Conservation (phyloP, 2,888 invertebrate species). For the Tachina lurida region DNA sequence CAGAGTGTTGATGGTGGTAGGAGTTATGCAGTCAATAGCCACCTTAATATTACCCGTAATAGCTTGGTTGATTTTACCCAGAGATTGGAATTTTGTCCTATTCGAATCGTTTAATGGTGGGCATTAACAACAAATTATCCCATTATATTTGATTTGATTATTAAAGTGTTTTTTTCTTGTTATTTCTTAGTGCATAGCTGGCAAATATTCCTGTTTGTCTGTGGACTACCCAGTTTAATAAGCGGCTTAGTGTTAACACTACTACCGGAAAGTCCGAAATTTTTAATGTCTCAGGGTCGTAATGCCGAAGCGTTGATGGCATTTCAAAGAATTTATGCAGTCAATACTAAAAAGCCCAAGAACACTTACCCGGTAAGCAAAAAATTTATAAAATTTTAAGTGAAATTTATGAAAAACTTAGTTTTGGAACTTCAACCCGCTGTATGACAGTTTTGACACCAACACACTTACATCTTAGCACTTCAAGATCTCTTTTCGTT, state of each 20-base stretch:
- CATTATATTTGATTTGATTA: too few relatives aligned
- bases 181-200: conserved; percentile 77
- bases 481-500: too few relatives aligned
- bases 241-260: conserved; percentile 85
- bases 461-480: too few relatives aligned
- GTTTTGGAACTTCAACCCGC: too few relatives aligned
- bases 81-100: conserved; percentile 84
- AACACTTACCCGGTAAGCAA: conserved; percentile 86
- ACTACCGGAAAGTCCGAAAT: conserved; percentile 83
- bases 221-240: conserved; percentile 86
- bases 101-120: conserved; percentile 81
- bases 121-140: too few relatives aligned
- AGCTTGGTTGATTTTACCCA: conserved; percentile 89
- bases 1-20: conserved; percentile 86
- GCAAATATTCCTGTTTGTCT: conserved; percentile 84
- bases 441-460: too few relatives aligned
- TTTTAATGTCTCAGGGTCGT: conserved; percentile 79
- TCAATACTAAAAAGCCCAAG: conserved; percentile 86
- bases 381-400: too few relatives aligned
- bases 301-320: conserved; percentile 78
- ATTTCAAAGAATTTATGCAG: conserved; percentile 85
- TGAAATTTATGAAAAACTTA: too few relatives aligned
- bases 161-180: not conserved
- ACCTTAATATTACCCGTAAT: conserved; percentile 87
- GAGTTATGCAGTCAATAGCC: conserved; percentile 87